Conservation (phyloP, 1,140 invertebrate genomes). For the Drosophila subobscura region DNA sequence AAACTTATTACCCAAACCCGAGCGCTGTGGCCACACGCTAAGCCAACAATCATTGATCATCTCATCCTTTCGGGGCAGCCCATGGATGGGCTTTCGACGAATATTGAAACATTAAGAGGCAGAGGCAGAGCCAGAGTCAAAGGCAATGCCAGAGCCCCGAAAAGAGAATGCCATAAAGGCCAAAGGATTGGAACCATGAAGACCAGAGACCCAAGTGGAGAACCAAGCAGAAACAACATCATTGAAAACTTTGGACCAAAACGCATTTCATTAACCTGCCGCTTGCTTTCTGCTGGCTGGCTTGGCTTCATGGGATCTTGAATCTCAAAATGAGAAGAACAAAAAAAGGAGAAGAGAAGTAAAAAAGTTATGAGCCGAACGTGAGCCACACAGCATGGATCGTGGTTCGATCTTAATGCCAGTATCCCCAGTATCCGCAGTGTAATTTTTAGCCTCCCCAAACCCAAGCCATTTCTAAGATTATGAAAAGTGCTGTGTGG, state of each 20-base stretch:
- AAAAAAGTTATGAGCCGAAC: constrained; percentile 44
- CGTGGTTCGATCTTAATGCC: constrained; percentile 53
- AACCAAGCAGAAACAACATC: constrained; percentile 42
- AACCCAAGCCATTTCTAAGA: constrained; percentile 61
- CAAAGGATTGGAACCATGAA: constrained; percentile 32
- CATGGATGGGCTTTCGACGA: constrained; percentile 41
- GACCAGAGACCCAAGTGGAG: not conserved
- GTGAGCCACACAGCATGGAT: constrained; percentile 51
- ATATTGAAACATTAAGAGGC: constrained; percentile 76
- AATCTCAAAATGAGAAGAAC: not conserved
- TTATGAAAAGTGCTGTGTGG: constrained; percentile 71
- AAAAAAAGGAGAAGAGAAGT: too few species aligned
- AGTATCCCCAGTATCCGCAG: constrained; percentile 25
- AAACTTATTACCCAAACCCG: constrained; percentile 46
- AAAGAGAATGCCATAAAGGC: constrained; percentile 31
- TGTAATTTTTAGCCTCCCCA: constrained; percentile 41
- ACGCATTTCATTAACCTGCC: constrained; percentile 81
- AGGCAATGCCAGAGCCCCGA: constrained; percentile 20
- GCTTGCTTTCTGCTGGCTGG: constrained; percentile 23
- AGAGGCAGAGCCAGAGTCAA: constrained; percentile 13
- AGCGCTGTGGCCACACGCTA: constrained; percentile 69
- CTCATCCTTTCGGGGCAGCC: constrained; percentile 34
- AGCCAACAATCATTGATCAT: constrained; percentile 77
- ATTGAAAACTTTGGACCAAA: constrained; percentile 66
- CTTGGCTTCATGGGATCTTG: constrained; percentile 14